These are phyloP conservation scores for Hoplias malabaricus DNA, from an alignment of 2,113 vertebrate genomes.

Conservation along the genomic window DNA sequence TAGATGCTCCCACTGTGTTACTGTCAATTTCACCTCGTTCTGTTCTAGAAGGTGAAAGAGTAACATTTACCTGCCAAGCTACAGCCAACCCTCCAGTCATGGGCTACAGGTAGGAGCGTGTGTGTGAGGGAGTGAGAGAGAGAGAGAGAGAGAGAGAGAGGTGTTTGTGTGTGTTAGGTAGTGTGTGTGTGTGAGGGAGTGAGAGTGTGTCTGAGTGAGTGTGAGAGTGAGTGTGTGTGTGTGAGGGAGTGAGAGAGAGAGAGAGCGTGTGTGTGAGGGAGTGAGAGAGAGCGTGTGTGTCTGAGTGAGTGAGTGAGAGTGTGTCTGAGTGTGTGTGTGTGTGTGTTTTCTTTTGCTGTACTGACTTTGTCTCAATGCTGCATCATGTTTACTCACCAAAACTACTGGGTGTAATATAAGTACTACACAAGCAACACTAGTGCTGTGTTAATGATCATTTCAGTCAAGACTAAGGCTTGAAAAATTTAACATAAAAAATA, in stretches of 20 bases:
- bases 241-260: no score
- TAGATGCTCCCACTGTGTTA: constrained; percentile 89
- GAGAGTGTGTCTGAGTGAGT: neutral
- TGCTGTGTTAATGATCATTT: no score
- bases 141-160: neutral
- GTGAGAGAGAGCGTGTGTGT: no score
- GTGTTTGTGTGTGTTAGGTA: neutral
- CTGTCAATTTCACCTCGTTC: constrained; percentile 93
- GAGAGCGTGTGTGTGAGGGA: no score
- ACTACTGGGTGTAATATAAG: no score
- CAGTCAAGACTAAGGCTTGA: no score
- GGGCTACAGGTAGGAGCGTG: constrained; percentile 84
- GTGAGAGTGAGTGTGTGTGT: neutral
- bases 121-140: neutral
- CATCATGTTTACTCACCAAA: no score
- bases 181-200: neutral
- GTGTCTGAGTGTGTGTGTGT: neutral
- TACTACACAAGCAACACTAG: no score
- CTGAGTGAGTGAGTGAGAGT: neutral
- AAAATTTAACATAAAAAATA: no score
- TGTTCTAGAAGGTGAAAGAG: constrained; percentile 89
- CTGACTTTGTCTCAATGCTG: no score
- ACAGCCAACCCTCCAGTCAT: constrained; percentile 91
- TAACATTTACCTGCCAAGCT: constrained; percentile 89
- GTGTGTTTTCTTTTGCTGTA: no score